phyloP scores from a whole-genome alignment of 2,113 vertebrate species.

The Megaptera novaeangliae region DNA sequence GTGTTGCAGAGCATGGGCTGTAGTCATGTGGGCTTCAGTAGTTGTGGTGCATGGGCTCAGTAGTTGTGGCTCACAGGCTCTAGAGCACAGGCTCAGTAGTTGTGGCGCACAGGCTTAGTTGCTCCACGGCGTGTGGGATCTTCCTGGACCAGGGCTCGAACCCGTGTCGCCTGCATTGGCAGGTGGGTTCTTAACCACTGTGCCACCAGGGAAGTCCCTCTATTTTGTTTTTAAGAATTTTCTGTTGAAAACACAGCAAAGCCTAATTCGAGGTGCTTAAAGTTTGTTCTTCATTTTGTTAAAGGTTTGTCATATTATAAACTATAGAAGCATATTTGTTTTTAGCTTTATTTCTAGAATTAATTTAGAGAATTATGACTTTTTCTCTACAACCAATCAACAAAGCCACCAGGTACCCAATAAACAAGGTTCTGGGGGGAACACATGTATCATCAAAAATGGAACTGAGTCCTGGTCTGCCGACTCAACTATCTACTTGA shows the following conservation, averaged over 20 bases:
- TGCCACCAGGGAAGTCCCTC: no score
- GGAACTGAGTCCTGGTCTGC: neutral
- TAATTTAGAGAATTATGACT: neutral
- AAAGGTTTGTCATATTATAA: neutral
- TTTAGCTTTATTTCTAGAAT: neutral
- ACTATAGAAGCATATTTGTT: neutral
- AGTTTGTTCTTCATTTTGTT: slow-evolving; percentile 14
- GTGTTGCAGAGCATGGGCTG: no score
- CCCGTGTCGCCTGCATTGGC: no score
- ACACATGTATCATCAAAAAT: neutral
- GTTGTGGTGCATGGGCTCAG: no score
- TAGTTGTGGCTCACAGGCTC: no score
- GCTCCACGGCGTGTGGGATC: no score
- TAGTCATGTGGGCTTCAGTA: no score
- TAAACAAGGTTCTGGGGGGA: neutral
- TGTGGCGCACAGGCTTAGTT: no score
- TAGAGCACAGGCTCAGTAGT: no score
- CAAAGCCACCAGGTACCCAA: neutral
- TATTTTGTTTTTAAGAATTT: neutral
- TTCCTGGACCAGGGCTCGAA: no score
- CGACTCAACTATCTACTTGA: neutral
- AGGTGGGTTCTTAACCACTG: no score
- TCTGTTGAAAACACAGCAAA: slow-evolving; percentile 30
- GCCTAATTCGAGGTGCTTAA: neutral
- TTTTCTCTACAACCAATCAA: neutral